Base-by-base conservation (phyloP, 2,797 vertebrate genomes). In the Notolepis coatsorum region DNA sequence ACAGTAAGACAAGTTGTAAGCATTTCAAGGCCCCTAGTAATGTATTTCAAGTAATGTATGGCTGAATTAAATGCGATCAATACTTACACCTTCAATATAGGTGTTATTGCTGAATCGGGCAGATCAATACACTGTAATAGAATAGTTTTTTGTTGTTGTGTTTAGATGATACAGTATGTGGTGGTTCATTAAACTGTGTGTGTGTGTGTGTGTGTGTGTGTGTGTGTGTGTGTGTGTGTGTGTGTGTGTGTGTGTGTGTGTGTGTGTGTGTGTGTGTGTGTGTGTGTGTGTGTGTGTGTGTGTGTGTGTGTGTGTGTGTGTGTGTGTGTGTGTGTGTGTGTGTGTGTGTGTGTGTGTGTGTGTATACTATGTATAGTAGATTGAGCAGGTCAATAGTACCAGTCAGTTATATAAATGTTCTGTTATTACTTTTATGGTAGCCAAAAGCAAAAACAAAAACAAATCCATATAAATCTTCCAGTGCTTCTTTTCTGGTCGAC, bases 121-220 rank as follows among this genome's bases (percentile, higher is more conserved):
- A 81, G 80, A 90, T 90, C 85, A 84, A 88, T 90, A 82, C 42
- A 61, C 25, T 55, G 65, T 79, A 84, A 86, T 60, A 78, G 47
- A 79, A 78, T 80, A 73, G 77, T 77, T 81, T 84, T 63, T 64
- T 61, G 65, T 61, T 46, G 10, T n/a, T 53, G 38, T 18, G 61
- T 79, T 71, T 67, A 64, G 61, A 64, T 65, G 61, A 67, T 67
- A 27, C 7, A 8, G 31, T 7, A 7, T 35, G 50, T 60, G 35
- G 59, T 75, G 28, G 63, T 62, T 74, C 56, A 74, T 73, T 75
- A 4, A 2, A 1, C 13, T 42, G 6, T 8, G 17, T 42, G 4
- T 41, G 50, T 31, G 38, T 52, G 2, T 49, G 4, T 47, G 3
- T 13, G 49, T 37, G 3, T 15, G 5, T 58, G 35, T 37, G 53